Evolutionary conservation across 2,113 vertebrate genomes (phyloP), one percentile per base, ranked within the genome.

Genomic region (Balaenoptera acutorostrata): DNA sequence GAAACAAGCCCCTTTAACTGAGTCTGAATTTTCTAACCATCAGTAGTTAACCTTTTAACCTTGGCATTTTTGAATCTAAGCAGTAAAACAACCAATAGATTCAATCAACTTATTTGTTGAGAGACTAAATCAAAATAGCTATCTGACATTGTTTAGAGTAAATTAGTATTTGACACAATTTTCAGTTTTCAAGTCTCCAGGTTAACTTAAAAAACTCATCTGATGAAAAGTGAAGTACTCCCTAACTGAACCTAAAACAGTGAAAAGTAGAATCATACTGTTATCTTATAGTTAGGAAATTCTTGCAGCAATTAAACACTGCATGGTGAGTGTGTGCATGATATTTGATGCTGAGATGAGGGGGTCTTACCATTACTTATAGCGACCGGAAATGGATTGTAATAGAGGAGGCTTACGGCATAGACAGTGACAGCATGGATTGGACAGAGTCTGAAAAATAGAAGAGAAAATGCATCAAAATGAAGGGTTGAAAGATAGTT

Each of bases 81-180:
- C 6, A 57, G 18, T 81, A 36, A 95, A 69, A 78, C 46, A 95
- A 14, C 41, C 18, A 72, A 15, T 66, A 63, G 29, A 77, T 27
- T n/a, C 29, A 71, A 3, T 74, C 2, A 81, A 88, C 14, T 52
- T 46, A 49, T 61, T 84, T 87, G 39, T 83, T 61, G 31, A 80
- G 55, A 95, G n/a, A 68, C 64, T 75, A 88, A 66, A 49, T 97
- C 27, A 95, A 36, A 89, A 68, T 83, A 92, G 46, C 13, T 86
- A 8, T 39, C 52, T 83, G 29, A 84, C 21, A 80, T 69, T 93
- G 29, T 88, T 82, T 52, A 95, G 29, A 78, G 20, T 59, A 80
- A 82, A 90, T 84, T 85, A 59, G 17, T 97, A 81, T 94, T 20
- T 95, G 72, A 69, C 64, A 29, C 25, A 75, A 75, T 77, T n/a